Evolutionary conservation across 2,888 invertebrate species (phyloP), one percentile per base, ranked within the genome.

Genomic region (Orgyia antiqua): DNA sequence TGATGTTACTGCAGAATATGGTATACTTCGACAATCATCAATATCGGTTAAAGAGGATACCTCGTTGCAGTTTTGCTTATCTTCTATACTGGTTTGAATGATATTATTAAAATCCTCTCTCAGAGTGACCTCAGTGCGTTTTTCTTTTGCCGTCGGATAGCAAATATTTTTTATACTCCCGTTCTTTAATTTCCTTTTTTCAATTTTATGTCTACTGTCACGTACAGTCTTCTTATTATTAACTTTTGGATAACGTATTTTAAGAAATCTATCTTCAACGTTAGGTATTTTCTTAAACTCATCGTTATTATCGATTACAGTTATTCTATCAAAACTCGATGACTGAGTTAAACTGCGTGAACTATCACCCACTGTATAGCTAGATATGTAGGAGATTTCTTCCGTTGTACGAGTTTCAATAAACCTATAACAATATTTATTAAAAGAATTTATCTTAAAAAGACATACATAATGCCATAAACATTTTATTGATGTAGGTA

Each of bases 361-460:
- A 18, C 62, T 50, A 15, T 48, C 56, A 20, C 68, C 63, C 21
- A 74, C 43, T 33, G 71, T 65, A 31, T 58, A 69, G 39, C 65
- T 73, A 27, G 76, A 73, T 45, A 80, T 72, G 31, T 74, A 79
- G 4, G 78, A 64, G 45, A 74, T 63, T 45, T 83, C 70, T 59
- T 79, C 69, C 1, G 78, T 79, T 17, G 58, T 62, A 42, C 73
- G 66, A 9, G 73, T 79, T 52, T 75, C 69, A 29, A 75, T 62
- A 11, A 76, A 49, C 15, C 83, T 83, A 50, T 25, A 71, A 71
- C 21, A 23, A 24, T 7, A 5, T 2, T 23, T 3, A 10, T 11
- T 6, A 23, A 21, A n/a, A n/a, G n/a, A n/a, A n/a, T n/a, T n/a
- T n/a, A n/a, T n/a, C n/a, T n/a, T n/a, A n/a, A n/a, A n/a, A n/a